Base-by-base conservation (phyloP, 2,113 vertebrate genomes). In the Gracilinanus agilis region DNA sequence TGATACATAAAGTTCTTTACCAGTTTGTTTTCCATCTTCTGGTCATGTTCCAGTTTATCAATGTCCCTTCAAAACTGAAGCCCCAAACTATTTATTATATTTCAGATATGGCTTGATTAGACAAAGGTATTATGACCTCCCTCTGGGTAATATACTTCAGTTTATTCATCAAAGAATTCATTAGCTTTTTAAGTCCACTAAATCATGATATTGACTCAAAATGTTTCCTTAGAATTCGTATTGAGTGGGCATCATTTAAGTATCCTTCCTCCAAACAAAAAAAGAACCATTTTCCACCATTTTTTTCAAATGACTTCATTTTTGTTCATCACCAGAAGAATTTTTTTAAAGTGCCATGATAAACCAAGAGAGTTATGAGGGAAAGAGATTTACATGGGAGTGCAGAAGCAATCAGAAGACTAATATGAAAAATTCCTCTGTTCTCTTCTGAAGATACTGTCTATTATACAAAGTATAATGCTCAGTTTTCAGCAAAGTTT, bases 341-440 rank as follows among this genome's bases (percentile, higher is more conserved):
- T 89, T 95, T 91, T n/a, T 49, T 93, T 44, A 40, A 44, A 25
- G 61, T 1, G 53, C 1, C 21, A 44, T 93, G 3, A 54, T 92
- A 54, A 93, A 91, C 75, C 3, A 90, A 92, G 10, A 91, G 3
- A 96, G 40, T 1, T 56, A 0, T 91, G 40, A 92, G 3, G 44
- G 90, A 7, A 90, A 7, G 24, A 94, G 92, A 88, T 55, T 12
- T 90, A 0, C 92, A 91, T 4, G 94, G 11, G 23, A 4, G 58
- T 29, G 75, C 1, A 94, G 19, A 94, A 95, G 94, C 21, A 34
- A 95, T 89, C 25, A 40, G 89, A 89, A 44, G 44, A 83, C 24
- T 67, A 61, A 53, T 24, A 40, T 11, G 44, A 94, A 53, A 90
- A 92, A 44, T 24, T 89, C 3, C 90, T 3, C 44, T 55, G 44